Evolutionary conservation across 2,113 vertebrate species (phyloP), one percentile per base, ranked within the genome.

Genomic region (Toxotes chatareus): DNA sequence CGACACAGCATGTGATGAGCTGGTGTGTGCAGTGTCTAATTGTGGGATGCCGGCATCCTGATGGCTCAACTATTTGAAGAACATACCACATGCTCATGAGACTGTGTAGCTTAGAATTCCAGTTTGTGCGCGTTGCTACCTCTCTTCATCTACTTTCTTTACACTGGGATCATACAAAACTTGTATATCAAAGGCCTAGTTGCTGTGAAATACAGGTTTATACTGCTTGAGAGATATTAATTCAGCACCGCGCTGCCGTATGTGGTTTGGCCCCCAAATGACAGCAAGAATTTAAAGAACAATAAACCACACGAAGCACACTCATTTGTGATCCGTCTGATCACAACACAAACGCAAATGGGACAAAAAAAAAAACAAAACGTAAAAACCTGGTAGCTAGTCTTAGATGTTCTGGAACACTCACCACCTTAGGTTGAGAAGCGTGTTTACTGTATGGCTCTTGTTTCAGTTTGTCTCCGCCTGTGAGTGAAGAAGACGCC

Each of bases 51-150:
- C 16, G 23, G 44, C 73, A 8, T 81, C 71, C 63, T 40, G 53
- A 62, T 67, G 62, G 59, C 36, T 51, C 16, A 17, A 67, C 72
- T 88, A 40, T 88, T 85, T 82, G 19, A 78, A 80, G 59, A 78
- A 80, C 31, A 60, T 16, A 32, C 27, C 72, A 79, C 49, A 9
- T 47, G 68, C 49, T 77, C 47, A 49, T 74, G 57, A 65, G 55
- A 75, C 61, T 65, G 61, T 13, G 12, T 23, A 27, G 47, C 44
- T 57, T 38, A 66, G 14, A 60, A 60, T 75, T 59, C 31, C 7
- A 51, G 19, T 47, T 59, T 53, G 14, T 63, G 44, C 21, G 32
- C 27, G 27, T 27, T 27, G 27, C 27, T 27, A 27, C 27, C 27
- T 1, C 27, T 27, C 27, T 67, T 60, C 0, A 0, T 23, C 38